Conservation (phyloP, 2,888 invertebrate genomes). For the Tetragonula carbonaria region DNA sequence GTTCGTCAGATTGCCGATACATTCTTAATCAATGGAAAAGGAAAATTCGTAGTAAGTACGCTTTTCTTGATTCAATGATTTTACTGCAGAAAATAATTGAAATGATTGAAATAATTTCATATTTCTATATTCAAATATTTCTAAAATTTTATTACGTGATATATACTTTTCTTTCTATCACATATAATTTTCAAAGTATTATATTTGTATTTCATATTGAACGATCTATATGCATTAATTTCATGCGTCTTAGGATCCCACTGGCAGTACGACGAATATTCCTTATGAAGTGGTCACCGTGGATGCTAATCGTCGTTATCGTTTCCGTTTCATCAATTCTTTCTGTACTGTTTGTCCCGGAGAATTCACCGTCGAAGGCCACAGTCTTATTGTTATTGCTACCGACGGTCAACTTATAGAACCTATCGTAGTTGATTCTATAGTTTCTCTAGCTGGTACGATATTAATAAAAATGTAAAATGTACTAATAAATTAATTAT, state of each 20-base stretch:
- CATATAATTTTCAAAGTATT: not conserved
- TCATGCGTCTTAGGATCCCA: constrained; percentile 65
- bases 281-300: constrained; percentile 77
- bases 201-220: not conserved
- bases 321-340: constrained; percentile 86
- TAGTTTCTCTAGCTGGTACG: constrained; percentile 54
- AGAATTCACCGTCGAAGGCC: constrained; percentile 84
- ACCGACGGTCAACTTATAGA: constrained; percentile 85
- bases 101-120: not conserved
- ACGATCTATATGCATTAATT: not conserved
- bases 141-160: not conserved
- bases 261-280: constrained; percentile 68
- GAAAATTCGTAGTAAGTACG: constrained; percentile 48
- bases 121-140: not conserved
- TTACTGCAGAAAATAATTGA: too few relatives aligned
- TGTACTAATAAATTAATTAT: constrained; percentile 39
- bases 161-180: not conserved
- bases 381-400: constrained; percentile 85
- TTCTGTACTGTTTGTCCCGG: constrained; percentile 86
- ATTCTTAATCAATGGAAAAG: constrained; percentile 80
- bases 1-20: constrained; percentile 81
- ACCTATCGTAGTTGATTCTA: constrained; percentile 81
- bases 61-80: not conserved
- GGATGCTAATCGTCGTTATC: constrained; percentile 84
- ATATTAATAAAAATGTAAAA: constrained; percentile 57